A percentile compares a stretch with the other conserved stretches of the same genome.
Evolutionary conservation across 2,797 vertebrate genomes (phyloP).

Genomic region (Gadopsis bispinosus): DNA sequence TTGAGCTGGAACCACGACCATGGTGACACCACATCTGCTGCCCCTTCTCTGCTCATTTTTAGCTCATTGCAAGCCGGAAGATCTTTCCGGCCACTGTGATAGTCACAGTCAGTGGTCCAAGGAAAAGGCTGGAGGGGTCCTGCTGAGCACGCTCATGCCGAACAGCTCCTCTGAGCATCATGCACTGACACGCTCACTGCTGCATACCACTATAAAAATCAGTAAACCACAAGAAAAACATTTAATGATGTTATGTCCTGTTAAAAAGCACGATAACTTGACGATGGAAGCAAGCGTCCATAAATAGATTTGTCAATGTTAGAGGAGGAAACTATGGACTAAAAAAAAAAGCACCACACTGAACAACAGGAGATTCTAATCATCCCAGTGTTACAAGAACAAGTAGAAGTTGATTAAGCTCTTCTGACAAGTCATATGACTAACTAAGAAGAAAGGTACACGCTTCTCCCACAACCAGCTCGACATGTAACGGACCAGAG

Average conservation of each 20-base stretch:
- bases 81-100: constrained; percentile 39
- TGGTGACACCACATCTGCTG: constrained; percentile 52
- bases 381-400: neutral
- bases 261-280: neutral
- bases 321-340: neutral
- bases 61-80: constrained; percentile 54
- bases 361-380: neutral
- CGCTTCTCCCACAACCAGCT: neutral
- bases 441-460: neutral
- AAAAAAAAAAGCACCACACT: neutral
- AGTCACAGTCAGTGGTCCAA: constrained; percentile 60
- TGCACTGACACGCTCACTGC: neutral
- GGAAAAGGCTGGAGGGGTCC: constrained; percentile 38
- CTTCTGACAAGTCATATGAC: neutral
- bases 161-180: constrained; percentile 11
- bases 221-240: neutral
- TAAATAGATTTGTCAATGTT: neutral
- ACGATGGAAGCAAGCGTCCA: neutral
- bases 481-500: constrained; percentile 5
- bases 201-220: neutral
- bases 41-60: constrained; percentile 26
- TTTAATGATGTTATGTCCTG: neutral
- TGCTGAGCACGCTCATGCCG: constrained; percentile 31
- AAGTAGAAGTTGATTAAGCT: neutral
- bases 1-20: constrained; percentile 25